A percentile compares a stretch with the other conserved stretches of the same genome.
Evolutionary conservation across 2,888 invertebrate species (phyloP).

Genomic region (Itoplectis maculator): DNA sequence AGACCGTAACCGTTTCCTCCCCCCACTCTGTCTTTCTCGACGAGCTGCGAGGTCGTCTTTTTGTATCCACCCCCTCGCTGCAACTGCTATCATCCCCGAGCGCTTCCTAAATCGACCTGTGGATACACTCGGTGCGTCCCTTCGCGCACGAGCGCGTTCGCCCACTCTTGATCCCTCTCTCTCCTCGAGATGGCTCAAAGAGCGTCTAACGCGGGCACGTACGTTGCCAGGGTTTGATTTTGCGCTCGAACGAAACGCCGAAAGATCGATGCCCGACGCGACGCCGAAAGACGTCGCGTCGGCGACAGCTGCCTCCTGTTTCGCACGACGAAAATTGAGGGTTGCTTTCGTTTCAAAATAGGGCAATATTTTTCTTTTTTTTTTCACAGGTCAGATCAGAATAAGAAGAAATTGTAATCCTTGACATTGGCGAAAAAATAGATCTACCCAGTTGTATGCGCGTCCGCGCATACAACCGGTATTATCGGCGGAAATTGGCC

Average conservation of each 20-base stretch:
- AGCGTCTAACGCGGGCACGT: constrained; percentile 21
- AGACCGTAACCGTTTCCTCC: constrained; percentile 42
- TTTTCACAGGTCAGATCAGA: too few species aligned
- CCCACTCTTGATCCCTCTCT: constrained; percentile 38
- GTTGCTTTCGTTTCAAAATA: too few species aligned
- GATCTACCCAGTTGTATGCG: not conserved
- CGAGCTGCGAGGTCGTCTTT: constrained; percentile 32
- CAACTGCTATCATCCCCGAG: constrained; percentile 50
- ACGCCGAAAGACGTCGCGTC: not conserved
- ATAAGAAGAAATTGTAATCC: too few species aligned
- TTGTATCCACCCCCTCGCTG: constrained; percentile 23
- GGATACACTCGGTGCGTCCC: constrained; percentile 55
- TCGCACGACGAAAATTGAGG: too few species aligned
- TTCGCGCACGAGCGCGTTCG: constrained; percentile 31
- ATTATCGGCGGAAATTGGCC: constrained; percentile 37
- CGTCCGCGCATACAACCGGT: not conserved
- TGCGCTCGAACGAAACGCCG: not conserved
- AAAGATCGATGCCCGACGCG: constrained; percentile 3
- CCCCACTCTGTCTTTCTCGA: too few species aligned
- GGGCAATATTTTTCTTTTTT: too few species aligned
- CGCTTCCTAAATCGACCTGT: constrained; percentile 61
- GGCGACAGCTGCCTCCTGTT: too few species aligned
- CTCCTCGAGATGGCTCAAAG: constrained; percentile 25
- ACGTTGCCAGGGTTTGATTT: constrained; percentile 18
- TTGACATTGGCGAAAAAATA: too few species aligned